Base-by-base conservation (phyloP, 2,113 vertebrate species). In the Panurus biarmicus region DNA sequence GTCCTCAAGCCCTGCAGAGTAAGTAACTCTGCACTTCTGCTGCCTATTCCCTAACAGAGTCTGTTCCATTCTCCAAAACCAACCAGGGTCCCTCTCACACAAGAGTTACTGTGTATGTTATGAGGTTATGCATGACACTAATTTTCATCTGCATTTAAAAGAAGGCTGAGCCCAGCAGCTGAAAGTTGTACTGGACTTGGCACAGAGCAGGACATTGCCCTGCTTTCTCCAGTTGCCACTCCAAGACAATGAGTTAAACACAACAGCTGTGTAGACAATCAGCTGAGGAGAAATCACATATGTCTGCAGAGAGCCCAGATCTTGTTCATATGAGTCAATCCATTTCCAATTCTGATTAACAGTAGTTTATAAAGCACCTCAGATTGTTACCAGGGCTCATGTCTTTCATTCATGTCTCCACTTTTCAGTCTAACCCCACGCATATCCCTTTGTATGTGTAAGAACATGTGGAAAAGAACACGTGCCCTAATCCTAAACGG, bases 231-330 rank as follows among this genome's bases (percentile, higher is more conserved):
- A 82, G 87, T 13, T 95, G 89, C 89, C 86, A 93, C 71, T 66
- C 48, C 71, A 50, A 75, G 91, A 82, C 90, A 90, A 84, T 90
- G 73, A 94, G 51, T 33, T 58, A 73, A 93, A 82, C 89, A 92
- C 89, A 91, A 89, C 91, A 94, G 95, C 90, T 95, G 92, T 81
- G 85, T 19, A 56, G 72, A 83, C 36, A 58, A 69, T 88, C 72
- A 86, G 64, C 85, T 65, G 86, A 84, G 35, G 31, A 92, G 47
- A 90, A 94, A 80, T 51, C 83, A 88, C 85, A 66, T 82, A 78
- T 35, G 51, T 56, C 85, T 90, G 51, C 25, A 44, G 1, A 80
- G 33, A 80, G 75, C 51, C 50, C n/a, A 58, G 64, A 77, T 66
- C 67, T 17, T 14, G 10, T 28, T 94, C 53, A 65, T 42, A 62